Evolutionary conservation across 2,797 vertebrate genomes (phyloP).

Genomic region (Furcifer pardalis): DNA sequence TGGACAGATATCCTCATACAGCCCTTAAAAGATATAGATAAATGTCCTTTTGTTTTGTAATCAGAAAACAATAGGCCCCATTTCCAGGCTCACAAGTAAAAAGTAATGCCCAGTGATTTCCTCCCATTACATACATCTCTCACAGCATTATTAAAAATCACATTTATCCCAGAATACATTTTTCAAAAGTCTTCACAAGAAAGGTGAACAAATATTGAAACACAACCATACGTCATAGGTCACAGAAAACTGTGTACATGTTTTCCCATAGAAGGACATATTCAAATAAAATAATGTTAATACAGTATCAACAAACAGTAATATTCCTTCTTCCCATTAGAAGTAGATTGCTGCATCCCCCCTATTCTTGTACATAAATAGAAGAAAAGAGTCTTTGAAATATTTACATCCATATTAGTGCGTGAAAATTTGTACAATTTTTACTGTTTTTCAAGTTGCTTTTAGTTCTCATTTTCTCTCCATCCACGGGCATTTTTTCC

Average conservation of each 20-base stretch:
- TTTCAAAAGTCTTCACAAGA: conserved; percentile 67
- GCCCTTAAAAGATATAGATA: neutral
- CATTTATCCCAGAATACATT: conserved; percentile 62
- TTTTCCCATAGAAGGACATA: conserved; percentile 77
- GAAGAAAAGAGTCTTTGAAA: conserved; percentile 79
- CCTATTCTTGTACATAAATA: conserved; percentile 79
- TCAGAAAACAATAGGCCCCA: conserved; percentile 28
- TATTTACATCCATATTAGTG: conserved; percentile 67
- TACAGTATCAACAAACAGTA: conserved; percentile 66
- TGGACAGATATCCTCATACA: neutral
- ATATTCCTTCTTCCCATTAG: conserved; percentile 73
- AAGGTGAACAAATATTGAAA: conserved; percentile 65
- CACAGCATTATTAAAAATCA: conserved; percentile 57
- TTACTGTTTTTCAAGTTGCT: conserved; percentile 43
- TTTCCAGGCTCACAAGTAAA: conserved; percentile 50
- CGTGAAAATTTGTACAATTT: neutral
- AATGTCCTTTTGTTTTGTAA: neutral
- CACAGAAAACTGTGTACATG: conserved; percentile 83
- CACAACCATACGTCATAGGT: conserved; percentile 69
- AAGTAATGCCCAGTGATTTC: conserved; percentile 77
- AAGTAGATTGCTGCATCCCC: conserved; percentile 61
- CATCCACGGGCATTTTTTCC: conserved; percentile 95
- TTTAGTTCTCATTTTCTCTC: conserved; percentile 92
- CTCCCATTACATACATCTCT: conserved; percentile 63
- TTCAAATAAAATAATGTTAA: conserved; percentile 78